phyloP scores from a whole-genome alignment of 37 sponge, comb jelly and placozoan species.

The Halisarca cf. caerulea region DNA sequence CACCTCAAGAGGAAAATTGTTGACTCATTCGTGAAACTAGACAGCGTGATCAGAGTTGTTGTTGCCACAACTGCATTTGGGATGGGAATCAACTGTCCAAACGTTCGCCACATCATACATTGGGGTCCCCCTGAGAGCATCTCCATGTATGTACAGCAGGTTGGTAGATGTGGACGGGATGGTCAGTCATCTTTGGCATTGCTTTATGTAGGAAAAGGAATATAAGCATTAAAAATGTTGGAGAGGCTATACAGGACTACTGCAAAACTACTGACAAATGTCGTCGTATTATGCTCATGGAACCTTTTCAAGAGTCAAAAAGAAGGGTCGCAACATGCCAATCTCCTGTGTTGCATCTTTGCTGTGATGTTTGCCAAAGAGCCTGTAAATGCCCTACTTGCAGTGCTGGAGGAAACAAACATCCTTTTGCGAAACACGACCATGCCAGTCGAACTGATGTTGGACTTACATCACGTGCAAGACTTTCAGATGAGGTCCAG shows the following conservation, averaged over 20 bases:
- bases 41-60: not conserved
- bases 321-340: too few relatives aligned
- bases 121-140: not conserved
- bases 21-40: not conserved
- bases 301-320: too few relatives aligned
- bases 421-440: too few relatives aligned
- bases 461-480: too few relatives aligned
- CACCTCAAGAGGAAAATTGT: not conserved
- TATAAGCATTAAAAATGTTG: too few relatives aligned
- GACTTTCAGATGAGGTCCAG: too few relatives aligned
- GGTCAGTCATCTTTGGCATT: not conserved
- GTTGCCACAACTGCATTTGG: not conserved
- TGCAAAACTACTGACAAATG: not conserved
- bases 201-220: too few relatives aligned
- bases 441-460: too few relatives aligned
- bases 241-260: not conserved
- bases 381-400: not conserved
- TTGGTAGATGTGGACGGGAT: not conserved
- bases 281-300: not conserved
- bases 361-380: not conserved
- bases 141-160: not conserved
- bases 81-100: not conserved
- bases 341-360: too few relatives aligned
- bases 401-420: too few relatives aligned
- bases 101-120: not conserved